A percentile compares a stretch with the other conserved stretches of the same genome.
These are phyloP conservation scores for Nomada ruficornis DNA, from an alignment of 2,888 invertebrate species.

Conservation along the genomic window DNA sequence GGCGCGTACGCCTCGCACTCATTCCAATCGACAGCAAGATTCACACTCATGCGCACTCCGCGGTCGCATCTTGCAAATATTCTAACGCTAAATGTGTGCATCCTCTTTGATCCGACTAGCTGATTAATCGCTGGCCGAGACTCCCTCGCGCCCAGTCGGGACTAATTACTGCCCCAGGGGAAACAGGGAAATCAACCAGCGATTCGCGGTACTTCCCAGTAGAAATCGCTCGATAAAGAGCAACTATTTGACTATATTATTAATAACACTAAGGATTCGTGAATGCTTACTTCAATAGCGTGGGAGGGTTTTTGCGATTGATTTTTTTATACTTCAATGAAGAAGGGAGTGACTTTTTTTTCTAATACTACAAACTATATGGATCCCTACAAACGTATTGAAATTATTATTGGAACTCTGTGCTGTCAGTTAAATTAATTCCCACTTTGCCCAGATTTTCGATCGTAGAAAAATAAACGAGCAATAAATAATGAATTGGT, in stretches of 20 bases:
- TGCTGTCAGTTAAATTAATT: too few species aligned
- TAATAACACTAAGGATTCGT: too few species aligned
- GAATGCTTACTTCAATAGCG: too few species aligned
- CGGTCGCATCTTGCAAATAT: constrained; percentile 29
- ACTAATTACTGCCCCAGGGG: neutral
- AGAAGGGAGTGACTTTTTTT: too few species aligned
- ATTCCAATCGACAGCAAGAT: constrained; percentile 52
- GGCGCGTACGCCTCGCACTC: constrained; percentile 44
- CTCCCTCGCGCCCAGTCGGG: neutral
- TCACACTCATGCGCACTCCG: constrained; percentile 56
- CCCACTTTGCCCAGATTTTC: neutral
- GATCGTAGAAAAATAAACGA: neutral
- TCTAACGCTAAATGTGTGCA: constrained; percentile 27
- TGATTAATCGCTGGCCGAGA: constrained; percentile 34
- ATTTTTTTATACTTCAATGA: too few species aligned
- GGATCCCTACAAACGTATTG: too few species aligned
- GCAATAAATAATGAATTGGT: neutral
- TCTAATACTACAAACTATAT: too few species aligned
- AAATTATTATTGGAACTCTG: too few species aligned
- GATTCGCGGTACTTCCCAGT: neutral
- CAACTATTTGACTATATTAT: too few species aligned
- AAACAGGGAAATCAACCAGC: neutral
- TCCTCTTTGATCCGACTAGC: constrained; percentile 23
- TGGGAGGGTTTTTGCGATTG: too few species aligned
- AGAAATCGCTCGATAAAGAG: neutral